Conservation (phyloP, 2,113 vertebrate genomes). For the Azemiops feae region DNA sequence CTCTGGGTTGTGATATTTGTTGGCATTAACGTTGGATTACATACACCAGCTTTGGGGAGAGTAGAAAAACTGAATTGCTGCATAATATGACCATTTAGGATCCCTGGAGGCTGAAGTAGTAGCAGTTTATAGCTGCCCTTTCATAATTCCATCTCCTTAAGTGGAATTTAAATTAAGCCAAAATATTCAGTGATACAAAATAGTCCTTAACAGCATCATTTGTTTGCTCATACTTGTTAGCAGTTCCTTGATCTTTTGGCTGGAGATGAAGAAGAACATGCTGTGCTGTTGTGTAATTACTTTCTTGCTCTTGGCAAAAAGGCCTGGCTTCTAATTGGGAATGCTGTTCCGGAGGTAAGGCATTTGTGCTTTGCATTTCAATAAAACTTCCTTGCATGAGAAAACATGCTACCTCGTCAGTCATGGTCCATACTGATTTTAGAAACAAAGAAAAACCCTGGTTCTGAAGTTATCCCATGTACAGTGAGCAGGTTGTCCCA, state of each 20-base stretch:
- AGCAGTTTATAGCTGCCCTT: not conserved
- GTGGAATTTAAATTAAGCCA: not conserved
- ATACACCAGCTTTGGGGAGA: not conserved
- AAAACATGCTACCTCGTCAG: not conserved
- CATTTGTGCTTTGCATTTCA: not conserved
- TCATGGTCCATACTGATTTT: not conserved
- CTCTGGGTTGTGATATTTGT: not conserved
- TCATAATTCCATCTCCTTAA: not conserved
- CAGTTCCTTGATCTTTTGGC: slow-evolving; percentile 95
- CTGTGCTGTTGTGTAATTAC: slow-evolving; percentile 91
- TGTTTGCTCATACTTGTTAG: slow-evolving; percentile 61
- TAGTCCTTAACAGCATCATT: not conserved
- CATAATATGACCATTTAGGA: not conserved
- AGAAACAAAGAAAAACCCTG: not conserved
- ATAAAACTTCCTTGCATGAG: slow-evolving; percentile 1
- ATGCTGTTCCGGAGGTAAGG: slow-evolving; percentile 89
- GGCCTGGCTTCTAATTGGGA: slow-evolving; percentile 90
- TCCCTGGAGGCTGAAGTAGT: not conserved
- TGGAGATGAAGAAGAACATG: slow-evolving; percentile 94
- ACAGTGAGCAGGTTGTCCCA: not conserved
- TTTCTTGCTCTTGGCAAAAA: slow-evolving; percentile 91
- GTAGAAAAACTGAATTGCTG: not conserved
- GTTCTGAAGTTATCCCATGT: not conserved
- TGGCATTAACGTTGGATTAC: not conserved
- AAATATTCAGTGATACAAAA: not conserved